Evolutionary conservation across 2,888 invertebrate genomes (phyloP).

Genomic region (Drosophila prolongata): DNA sequence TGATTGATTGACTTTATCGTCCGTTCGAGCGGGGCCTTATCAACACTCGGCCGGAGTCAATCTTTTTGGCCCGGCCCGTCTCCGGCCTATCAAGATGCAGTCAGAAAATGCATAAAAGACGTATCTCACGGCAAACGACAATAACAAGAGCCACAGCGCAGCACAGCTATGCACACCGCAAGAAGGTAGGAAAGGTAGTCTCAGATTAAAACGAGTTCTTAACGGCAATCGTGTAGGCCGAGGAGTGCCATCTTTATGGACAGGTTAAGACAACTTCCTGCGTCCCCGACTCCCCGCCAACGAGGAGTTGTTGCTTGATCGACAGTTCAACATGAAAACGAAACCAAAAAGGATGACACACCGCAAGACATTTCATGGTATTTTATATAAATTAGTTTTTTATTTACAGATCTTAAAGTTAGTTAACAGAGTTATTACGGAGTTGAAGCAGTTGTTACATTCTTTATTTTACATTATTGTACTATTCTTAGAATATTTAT

Average conservation of each 20-base stretch:
- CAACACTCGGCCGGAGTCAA: conserved; percentile 59
- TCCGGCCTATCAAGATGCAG: conserved; percentile 60
- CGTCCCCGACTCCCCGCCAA: conserved; percentile 24
- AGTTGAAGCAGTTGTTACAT: no score
- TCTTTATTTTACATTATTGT: no score
- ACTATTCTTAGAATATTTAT: no score
- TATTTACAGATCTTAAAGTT: conserved; percentile 19
- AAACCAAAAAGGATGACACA: conserved; percentile 43
- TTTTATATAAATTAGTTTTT: conserved; percentile 36
- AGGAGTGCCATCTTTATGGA: conserved; percentile 53
- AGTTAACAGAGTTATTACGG: conserved; percentile 9
- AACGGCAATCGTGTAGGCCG: conserved; percentile 50
- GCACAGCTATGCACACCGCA: conserved; percentile 6
- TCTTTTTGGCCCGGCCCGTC: conserved; percentile 46
- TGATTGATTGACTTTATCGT: conserved; percentile 77
- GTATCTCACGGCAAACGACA: conserved; percentile 40
- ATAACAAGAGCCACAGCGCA: conserved; percentile 16
- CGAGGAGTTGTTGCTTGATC: conserved; percentile 26
- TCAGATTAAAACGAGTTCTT: conserved; percentile 50
- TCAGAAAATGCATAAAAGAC: conserved; percentile 47
- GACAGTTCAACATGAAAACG: conserved; percentile 40
- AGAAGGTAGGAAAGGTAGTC: conserved; percentile 14
- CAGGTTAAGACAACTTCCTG: conserved; percentile 51
- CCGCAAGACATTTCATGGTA: conserved; percentile 36
- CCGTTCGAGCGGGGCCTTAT: conserved; percentile 54